Evolutionary conservation across 1,140 invertebrate species (phyloP).

Genomic region (Batillaria attramentaria): DNA sequence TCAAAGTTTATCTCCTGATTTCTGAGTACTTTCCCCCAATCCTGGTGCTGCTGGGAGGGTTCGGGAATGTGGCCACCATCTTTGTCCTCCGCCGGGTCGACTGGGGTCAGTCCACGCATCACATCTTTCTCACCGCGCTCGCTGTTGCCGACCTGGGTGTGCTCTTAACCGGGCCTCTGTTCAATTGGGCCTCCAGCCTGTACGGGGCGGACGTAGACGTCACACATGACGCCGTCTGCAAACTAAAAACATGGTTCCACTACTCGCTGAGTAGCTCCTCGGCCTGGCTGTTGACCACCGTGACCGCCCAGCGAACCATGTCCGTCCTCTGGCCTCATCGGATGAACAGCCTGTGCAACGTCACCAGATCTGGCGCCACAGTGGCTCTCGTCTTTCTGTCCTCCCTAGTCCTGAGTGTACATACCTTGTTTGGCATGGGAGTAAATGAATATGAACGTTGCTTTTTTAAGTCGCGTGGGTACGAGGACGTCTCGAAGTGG

Average conservation of each 20-base stretch:
- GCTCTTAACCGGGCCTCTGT: background rate
- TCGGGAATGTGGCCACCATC: conserved; percentile 8
- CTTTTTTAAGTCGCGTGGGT: too few relatives aligned
- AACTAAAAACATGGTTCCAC: background rate
- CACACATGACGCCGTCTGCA: background rate
- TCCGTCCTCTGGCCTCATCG: background rate
- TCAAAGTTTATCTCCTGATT: too few relatives aligned
- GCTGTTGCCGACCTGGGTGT: background rate
- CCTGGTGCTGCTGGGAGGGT: conserved; percentile 4
- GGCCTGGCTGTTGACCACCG: background rate
- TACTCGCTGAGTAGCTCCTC: background rate
- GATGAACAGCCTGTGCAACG: background rate
- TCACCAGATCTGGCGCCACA: too few relatives aligned
- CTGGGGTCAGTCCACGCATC: background rate
- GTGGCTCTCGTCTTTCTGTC: too few relatives aligned
- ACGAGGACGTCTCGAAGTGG: too few relatives aligned
- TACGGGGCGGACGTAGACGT: background rate
- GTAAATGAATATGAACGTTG: too few relatives aligned
- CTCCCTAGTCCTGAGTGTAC: too few relatives aligned
- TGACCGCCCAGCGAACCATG: background rate
- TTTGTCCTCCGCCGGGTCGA: background rate
- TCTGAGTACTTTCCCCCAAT: too few relatives aligned
- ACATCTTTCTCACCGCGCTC: background rate
- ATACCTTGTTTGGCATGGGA: too few relatives aligned
- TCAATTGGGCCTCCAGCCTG: background rate